Evolutionary conservation across 2,113 vertebrate species (phyloP).

Genomic region (Thunnus thynnus): DNA sequence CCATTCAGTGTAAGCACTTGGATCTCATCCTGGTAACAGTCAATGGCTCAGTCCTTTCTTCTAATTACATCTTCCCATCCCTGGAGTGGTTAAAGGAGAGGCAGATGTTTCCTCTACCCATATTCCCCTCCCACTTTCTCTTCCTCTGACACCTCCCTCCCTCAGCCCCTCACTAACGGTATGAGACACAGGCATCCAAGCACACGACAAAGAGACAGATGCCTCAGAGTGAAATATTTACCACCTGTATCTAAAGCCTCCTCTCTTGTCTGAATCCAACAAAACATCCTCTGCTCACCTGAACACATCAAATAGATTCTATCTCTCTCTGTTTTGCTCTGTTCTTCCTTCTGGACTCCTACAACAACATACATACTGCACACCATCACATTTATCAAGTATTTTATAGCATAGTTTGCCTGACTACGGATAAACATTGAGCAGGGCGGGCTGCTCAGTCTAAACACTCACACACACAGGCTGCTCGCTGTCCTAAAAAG

Average conservation of each 20-base stretch:
- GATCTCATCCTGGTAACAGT: slow-evolving; percentile 43
- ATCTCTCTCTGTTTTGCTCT: neutral
- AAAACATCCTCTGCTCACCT: slow-evolving; percentile 8
- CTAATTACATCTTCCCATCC: slow-evolving; percentile 47
- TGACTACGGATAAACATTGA: slow-evolving; percentile 73
- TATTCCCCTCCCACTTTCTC: slow-evolving; percentile 25
- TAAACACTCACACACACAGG: slow-evolving; percentile 70
- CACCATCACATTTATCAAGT: slow-evolving; percentile 60
- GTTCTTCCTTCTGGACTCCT: slow-evolving; percentile 23
- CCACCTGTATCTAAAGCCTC: slow-evolving; percentile 2
- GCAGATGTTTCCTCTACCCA: slow-evolving; percentile 82
- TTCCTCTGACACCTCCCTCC: slow-evolving; percentile 24
- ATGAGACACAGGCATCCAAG: slow-evolving; percentile 6
- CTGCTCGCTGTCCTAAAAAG: slow-evolving; percentile 76
- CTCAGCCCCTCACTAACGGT: neutral
- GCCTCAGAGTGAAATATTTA: slow-evolving; percentile 12
- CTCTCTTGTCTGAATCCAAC: slow-evolving; percentile 8
- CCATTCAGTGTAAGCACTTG: neutral
- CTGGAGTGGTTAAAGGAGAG: slow-evolving; percentile 52
- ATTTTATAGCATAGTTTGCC: slow-evolving; percentile 61
- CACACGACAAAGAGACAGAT: neutral
- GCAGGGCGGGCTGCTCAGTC: slow-evolving; percentile 58
- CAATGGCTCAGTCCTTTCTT: slow-evolving; percentile 2
- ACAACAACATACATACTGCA: neutral
- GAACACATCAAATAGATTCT: slow-evolving; percentile 6